phyloP scores from a whole-genome alignment of 2,797 vertebrate species.

The Simalia tracyae region DNA sequence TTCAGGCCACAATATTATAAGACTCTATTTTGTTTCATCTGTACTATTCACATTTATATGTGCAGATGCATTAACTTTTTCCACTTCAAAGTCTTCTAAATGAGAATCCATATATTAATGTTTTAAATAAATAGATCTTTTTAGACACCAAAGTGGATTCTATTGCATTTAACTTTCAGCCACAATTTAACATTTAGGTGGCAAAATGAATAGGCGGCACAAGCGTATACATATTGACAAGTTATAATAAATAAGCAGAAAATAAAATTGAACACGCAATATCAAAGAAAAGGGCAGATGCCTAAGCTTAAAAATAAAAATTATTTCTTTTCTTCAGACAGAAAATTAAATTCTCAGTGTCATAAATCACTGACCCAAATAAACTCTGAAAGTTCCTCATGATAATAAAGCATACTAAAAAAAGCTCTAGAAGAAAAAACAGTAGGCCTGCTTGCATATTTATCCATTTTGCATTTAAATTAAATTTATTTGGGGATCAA shows the following conservation, averaged over 20 bases:
- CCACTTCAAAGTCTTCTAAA: neutral
- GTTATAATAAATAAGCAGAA: slow-evolving; percentile 2
- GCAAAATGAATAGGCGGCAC: fast-evolving
- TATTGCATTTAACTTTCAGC: neutral
- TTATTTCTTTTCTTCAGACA: neutral
- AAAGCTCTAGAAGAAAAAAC: slow-evolving; percentile 44
- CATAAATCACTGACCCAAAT: slow-evolving; percentile 31
- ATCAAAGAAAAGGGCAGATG: slow-evolving; percentile 1
- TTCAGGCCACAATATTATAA: neutral
- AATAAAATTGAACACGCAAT: slow-evolving; percentile 5
- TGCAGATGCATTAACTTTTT: neutral
- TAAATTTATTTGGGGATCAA: slow-evolving; percentile 24
- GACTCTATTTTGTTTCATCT: neutral
- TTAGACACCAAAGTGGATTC: neutral
- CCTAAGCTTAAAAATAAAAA: neutral
- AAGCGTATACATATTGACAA: neutral
- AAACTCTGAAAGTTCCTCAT: slow-evolving; percentile 48
- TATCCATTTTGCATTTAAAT: slow-evolving; percentile 45
- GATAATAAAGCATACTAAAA: neutral
- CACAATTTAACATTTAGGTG: neutral
- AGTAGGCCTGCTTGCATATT: slow-evolving; percentile 32
- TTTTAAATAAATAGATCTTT: neutral
- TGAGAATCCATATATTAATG: neutral
- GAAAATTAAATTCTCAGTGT: slow-evolving; percentile 37
- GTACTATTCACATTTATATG: neutral